These are phyloP conservation scores for Anodontia alba DNA, from an alignment of 2,888 invertebrate genomes.

Conservation along the genomic window DNA sequence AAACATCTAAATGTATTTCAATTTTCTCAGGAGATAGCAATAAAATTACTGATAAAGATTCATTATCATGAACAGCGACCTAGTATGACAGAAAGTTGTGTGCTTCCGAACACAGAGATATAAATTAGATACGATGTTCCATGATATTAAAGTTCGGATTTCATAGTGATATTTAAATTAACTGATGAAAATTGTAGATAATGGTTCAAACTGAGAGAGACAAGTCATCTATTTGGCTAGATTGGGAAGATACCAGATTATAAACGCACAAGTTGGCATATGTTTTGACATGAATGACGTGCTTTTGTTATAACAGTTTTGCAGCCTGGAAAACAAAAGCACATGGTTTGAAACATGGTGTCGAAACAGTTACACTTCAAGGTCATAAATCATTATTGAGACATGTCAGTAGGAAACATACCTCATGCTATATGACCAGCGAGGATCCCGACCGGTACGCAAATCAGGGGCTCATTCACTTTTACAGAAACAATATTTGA, in stretches of 20 bases:
- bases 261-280: constrained; percentile 15
- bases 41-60: constrained; percentile 9
- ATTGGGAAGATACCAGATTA: not conserved
- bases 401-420: too few relatives aligned
- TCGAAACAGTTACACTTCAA: not conserved
- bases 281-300: constrained; percentile 8
- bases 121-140: constrained; percentile 43
- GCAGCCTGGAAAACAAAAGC: not conserved
- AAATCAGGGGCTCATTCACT: too few relatives aligned
- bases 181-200: constrained; percentile 20
- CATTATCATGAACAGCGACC: constrained; percentile 1
- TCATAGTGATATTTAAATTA: constrained; percentile 53
- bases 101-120: not conserved
- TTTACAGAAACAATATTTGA: too few relatives aligned
- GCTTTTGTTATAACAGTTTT: not conserved
- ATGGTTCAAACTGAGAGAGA: constrained; percentile 6
- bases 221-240: not conserved
- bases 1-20: constrained; percentile 15
- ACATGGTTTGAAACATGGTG: not conserved
- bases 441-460: too few relatives aligned
- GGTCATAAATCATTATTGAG: too few relatives aligned
- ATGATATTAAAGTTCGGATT: constrained; percentile 50
- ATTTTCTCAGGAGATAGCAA: constrained; percentile 4
- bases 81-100: not conserved
- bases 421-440: too few relatives aligned